Percentiles rank a stretch among this genome's conserved stretches.
Evolutionary conservation across 1,140 invertebrate species (phyloP).

Genomic region (Lordiphosa mommai): DNA sequence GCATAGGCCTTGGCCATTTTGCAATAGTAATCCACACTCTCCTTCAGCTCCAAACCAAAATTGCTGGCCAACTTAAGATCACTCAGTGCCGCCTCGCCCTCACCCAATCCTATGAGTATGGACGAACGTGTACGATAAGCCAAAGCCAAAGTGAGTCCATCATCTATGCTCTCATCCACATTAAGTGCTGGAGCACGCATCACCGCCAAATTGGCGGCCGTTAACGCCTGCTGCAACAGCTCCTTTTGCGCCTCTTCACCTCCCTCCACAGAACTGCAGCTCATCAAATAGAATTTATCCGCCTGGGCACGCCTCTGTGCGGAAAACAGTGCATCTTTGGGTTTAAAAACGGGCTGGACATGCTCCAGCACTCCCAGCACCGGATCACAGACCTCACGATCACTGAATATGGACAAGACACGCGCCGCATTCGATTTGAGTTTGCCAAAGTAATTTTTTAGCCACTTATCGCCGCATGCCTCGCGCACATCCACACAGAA

Average conservation of each 20-base stretch:
- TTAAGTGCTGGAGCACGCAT: constrained; percentile 83
- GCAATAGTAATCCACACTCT: constrained; percentile 83
- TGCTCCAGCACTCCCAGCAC: constrained; percentile 80
- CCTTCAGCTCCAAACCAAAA: constrained; percentile 81
- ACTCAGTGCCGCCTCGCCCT: constrained; percentile 81
- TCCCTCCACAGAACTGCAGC: constrained; percentile 9
- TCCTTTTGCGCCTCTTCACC: constrained; percentile 31
- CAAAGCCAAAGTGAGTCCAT: constrained; percentile 83
- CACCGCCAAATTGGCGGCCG: constrained; percentile 83
- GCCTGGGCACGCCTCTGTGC: constrained; percentile 79
- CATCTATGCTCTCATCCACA: constrained; percentile 81
- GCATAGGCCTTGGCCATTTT: constrained; percentile 84
- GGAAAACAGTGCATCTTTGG: constrained; percentile 80
- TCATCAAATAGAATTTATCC: constrained; percentile 79
- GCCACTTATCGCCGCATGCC: constrained; percentile 80
- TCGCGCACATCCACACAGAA: constrained; percentile 80
- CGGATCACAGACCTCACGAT: constrained; percentile 80
- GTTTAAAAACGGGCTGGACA: constrained; percentile 80
- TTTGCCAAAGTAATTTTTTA: constrained; percentile 81
- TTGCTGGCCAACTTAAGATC: constrained; percentile 84
- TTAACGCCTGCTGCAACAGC: constrained; percentile 81
- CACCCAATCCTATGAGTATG: constrained; percentile 80
- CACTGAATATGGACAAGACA: constrained; percentile 80
- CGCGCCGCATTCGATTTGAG: constrained; percentile 81
- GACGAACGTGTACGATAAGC: constrained; percentile 83